These are phyloP conservation scores for Epinotia nisella DNA, from an alignment of 2,888 invertebrate species.

Conservation along the genomic window DNA sequence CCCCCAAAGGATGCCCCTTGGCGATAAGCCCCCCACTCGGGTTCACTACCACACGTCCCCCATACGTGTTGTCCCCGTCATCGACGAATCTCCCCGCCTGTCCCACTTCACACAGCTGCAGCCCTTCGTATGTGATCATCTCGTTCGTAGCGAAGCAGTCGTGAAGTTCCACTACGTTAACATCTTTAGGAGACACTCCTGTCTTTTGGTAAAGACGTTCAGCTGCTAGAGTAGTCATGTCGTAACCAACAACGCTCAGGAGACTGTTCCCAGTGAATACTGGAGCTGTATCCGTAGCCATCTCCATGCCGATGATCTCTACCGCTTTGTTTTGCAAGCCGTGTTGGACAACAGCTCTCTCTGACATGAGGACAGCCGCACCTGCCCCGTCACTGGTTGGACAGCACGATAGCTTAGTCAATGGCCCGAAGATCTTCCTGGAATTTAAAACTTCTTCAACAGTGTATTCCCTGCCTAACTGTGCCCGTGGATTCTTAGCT, in stretches of 20 bases:
- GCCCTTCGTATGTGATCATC: conserved; percentile 97
- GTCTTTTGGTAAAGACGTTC: conserved; percentile 90
- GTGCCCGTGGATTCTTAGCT: conserved; percentile 97
- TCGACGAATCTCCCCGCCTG: conserved; percentile 97
- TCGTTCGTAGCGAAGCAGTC: conserved; percentile 99
- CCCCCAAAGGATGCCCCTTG: conserved; percentile 99
- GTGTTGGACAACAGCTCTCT: conserved; percentile 94
- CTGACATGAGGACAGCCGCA: conserved; percentile 95
- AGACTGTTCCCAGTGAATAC: conserved; percentile 92
- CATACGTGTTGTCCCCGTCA: conserved; percentile 97
- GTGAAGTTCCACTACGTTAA: conserved; percentile 97
- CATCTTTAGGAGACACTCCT: conserved; percentile 90
- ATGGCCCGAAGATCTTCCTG: conserved; percentile 93
- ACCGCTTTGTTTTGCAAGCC: conserved; percentile 93
- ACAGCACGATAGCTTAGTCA: conserved; percentile 98
- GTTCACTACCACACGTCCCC: conserved; percentile 98
- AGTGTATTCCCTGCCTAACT: conserved; percentile 96
- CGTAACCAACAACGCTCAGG: conserved; percentile 93
- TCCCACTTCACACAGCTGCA: conserved; percentile 96
- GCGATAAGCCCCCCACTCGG: conserved; percentile 99
- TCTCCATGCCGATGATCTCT: conserved; percentile 98
- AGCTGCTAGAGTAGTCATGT: conserved; percentile 95
- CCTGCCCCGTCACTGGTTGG: conserved; percentile 99
- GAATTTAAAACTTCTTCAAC: conserved; percentile 95
- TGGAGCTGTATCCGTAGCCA: conserved; percentile 95